Percentiles rank a stretch among this genome's conserved stretches.
phyloP scores from a whole-genome alignment of 2,113 vertebrate genomes.

The Lepus europaeus region DNA sequence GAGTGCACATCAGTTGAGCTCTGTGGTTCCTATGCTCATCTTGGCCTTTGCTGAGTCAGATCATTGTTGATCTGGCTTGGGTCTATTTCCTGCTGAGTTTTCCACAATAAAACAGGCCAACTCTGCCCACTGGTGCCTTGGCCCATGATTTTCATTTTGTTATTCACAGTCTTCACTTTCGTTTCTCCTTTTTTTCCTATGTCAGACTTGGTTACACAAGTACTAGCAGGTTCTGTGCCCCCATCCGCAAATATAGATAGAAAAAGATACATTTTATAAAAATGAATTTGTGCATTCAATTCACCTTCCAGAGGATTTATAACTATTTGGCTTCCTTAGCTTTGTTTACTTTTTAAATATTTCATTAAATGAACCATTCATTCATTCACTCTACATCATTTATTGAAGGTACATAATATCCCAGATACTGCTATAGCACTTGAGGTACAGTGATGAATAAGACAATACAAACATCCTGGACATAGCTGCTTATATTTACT shows the following conservation, averaged over 20 bases:
- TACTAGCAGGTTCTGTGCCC: not conserved
- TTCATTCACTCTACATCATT: not conserved
- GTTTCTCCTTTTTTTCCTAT: not conserved
- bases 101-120: not conserved
- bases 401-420: not conserved
- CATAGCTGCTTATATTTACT: not conserved
- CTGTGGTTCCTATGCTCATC: not conserved
- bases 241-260: not conserved
- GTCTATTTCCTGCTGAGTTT: not conserved
- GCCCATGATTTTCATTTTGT: not conserved
- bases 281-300: not conserved
- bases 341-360: not conserved
- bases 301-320: not conserved
- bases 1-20: not conserved
- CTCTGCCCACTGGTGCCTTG: not conserved
- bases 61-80: not conserved
- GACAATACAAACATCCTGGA: not conserved
- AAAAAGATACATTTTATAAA: not conserved
- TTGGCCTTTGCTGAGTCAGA: not conserved
- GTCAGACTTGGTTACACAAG: not conserved
- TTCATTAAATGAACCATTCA: not conserved
- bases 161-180: not conserved
- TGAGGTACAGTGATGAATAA: not conserved
- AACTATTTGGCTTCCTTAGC: not conserved
- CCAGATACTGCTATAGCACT: not conserved